phyloP scores from a whole-genome alignment of 2,113 vertebrate species.

The Pampusana beccarii region DNA sequence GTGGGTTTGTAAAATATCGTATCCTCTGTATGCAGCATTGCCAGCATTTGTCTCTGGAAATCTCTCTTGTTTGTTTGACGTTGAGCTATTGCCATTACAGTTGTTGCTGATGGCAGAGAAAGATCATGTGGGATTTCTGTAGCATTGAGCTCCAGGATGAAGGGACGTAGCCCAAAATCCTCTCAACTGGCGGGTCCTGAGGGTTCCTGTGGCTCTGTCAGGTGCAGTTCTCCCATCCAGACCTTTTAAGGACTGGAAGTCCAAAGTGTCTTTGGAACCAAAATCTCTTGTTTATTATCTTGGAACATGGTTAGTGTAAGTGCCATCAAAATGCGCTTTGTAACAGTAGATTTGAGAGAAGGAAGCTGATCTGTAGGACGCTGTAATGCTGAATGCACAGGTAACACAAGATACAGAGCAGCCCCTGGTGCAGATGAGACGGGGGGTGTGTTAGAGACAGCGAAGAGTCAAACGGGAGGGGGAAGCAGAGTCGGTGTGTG shows the following conservation, averaged over 20 bases:
- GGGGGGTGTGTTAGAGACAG: background rate
- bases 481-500: background rate
- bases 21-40: slow-evolving; percentile 54
- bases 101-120: slow-evolving; percentile 33
- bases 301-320: background rate
- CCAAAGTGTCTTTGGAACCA: background rate
- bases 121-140: slow-evolving; percentile 23
- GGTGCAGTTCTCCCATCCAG: background rate
- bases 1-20: slow-evolving; percentile 65
- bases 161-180: background rate
- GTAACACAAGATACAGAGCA: background rate
- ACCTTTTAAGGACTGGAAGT: background rate
- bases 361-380: background rate
- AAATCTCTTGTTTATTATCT: background rate
- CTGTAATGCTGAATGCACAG: background rate
- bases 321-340: background rate
- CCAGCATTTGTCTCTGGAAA: slow-evolving; percentile 46
- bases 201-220: background rate
- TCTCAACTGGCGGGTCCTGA: background rate
- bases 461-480: background rate
- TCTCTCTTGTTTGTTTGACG: slow-evolving; percentile 33
- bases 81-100: slow-evolving; percentile 54
- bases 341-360: background rate
- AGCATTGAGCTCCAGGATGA: slow-evolving; percentile 18
- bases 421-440: background rate